Conservation (phyloP, 2,888 invertebrate species). For the Scaptomyza tumidula region DNA sequence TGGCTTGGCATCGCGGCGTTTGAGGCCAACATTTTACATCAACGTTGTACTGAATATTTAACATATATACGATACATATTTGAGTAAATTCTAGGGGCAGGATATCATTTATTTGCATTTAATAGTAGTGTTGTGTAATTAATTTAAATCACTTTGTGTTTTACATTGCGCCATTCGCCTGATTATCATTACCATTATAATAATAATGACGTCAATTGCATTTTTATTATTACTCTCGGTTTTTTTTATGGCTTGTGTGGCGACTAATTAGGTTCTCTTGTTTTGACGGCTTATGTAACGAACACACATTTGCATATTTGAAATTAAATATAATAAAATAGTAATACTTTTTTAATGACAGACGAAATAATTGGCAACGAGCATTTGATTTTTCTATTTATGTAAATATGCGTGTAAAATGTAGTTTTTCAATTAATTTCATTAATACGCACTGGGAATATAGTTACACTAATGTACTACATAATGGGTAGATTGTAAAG, state of each 20-base stretch:
- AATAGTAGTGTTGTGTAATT: constrained; percentile 58
- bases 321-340: constrained; percentile 17
- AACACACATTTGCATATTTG: constrained; percentile 21
- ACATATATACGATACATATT: neutral
- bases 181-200: constrained; percentile 22
- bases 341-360: constrained; percentile 16
- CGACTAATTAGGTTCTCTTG: constrained; percentile 45
- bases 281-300: constrained; percentile 45
- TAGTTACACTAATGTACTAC: neutral
- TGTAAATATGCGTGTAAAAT: neutral
- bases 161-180: constrained; percentile 10
- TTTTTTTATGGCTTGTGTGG: constrained; percentile 20
- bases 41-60: constrained; percentile 16
- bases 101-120: constrained; percentile 48
- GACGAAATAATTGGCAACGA: constrained; percentile 24
- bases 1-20: constrained; percentile 52
- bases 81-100: constrained; percentile 12
- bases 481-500: neutral
- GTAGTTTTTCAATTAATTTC: neutral
- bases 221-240: constrained; percentile 27
- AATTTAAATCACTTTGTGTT: constrained; percentile 59
- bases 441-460: neutral
- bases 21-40: constrained; percentile 61
- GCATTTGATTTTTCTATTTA: constrained; percentile 16
- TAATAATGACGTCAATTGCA: constrained; percentile 36